A percentile compares a stretch with the other conserved stretches of the same genome.
phyloP scores from a whole-genome alignment of 2,113 vertebrate genomes.

The Ovis canadensis region DNA sequence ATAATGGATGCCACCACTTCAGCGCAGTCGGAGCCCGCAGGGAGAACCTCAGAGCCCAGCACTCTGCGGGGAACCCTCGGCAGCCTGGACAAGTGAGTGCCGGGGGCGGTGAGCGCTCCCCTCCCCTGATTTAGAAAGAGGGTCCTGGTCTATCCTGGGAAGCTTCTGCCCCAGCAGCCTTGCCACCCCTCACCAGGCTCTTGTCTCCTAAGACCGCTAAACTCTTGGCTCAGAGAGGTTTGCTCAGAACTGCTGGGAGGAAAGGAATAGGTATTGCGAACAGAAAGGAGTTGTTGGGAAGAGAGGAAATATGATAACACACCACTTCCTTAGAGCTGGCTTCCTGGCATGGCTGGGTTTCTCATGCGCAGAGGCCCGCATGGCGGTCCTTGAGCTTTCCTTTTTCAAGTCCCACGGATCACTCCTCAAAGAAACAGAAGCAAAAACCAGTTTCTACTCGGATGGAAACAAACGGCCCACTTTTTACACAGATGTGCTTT shows the following conservation, averaged over 20 bases:
- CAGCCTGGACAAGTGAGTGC: conserved; percentile 48
- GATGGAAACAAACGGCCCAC: not conserved
- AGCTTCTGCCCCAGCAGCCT: not conserved
- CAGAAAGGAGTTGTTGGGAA: not conserved
- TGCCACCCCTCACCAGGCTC: not conserved
- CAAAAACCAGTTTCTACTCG: not conserved
- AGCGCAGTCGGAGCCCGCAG: accelerated
- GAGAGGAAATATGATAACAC: not conserved
- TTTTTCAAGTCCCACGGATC: not conserved
- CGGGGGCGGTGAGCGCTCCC: not conserved
- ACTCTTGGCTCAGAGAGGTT: not conserved
- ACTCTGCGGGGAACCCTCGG: not conserved
- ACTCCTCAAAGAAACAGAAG: not conserved
- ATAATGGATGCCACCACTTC: not conserved
- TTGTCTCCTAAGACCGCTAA: not conserved
- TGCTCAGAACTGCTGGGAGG: not conserved
- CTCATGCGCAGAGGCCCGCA: not conserved
- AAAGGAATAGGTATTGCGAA: not conserved
- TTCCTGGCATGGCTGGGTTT: not conserved
- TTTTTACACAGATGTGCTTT: not conserved
- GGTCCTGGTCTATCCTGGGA: not conserved
- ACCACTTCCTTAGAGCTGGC: not conserved
- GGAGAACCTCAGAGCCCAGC: not conserved
- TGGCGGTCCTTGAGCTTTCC: not conserved
- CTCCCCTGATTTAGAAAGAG: not conserved